phyloP scores from a whole-genome alignment of 1,140 invertebrate species.

The Ericerus pela region DNA sequence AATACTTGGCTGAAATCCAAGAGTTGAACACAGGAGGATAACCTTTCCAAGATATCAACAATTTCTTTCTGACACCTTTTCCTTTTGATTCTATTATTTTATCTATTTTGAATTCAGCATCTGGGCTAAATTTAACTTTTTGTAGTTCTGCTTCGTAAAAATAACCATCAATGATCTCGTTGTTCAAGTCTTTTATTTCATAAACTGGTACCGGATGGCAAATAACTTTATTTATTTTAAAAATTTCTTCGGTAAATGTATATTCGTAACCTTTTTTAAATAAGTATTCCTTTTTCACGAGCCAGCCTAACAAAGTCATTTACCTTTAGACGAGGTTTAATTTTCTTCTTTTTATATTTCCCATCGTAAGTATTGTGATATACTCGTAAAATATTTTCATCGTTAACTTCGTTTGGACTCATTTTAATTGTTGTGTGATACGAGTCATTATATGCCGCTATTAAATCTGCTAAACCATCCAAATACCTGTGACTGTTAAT shows the following conservation, averaged over 20 bases:
- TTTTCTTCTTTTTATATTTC: slow-evolving; percentile 2
- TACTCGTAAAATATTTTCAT: background rate
- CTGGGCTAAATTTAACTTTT: slow-evolving; percentile 13
- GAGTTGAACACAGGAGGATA: background rate
- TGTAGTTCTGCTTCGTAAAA: slow-evolving; percentile 25
- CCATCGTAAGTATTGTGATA: background rate
- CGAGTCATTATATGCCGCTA: slow-evolving; percentile 28
- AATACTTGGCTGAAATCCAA: background rate
- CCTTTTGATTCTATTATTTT: background rate
- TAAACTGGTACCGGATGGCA: slow-evolving; percentile 22
- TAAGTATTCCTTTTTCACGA: slow-evolving; percentile 18
- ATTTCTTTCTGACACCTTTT: background rate
- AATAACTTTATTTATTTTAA: slow-evolving; percentile 26
- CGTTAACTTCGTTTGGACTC: background rate
- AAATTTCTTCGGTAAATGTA: slow-evolving; percentile 30
- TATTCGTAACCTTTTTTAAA: slow-evolving; percentile 26
- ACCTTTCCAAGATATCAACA: background rate
- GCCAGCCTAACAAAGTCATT: slow-evolving; percentile 24
- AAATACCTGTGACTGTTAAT: slow-evolving; percentile 21
- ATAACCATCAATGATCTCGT: slow-evolving; percentile 23
- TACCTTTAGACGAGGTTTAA: slow-evolving; percentile 14
- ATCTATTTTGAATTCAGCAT: background rate
- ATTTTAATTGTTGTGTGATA: slow-evolving; percentile 24
- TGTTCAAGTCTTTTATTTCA: slow-evolving; percentile 25
- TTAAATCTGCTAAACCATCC: background rate